These are phyloP conservation scores for Lethenteron reissneri DNA, from an alignment of 2,113 vertebrate species.

Conservation along the genomic window DNA sequence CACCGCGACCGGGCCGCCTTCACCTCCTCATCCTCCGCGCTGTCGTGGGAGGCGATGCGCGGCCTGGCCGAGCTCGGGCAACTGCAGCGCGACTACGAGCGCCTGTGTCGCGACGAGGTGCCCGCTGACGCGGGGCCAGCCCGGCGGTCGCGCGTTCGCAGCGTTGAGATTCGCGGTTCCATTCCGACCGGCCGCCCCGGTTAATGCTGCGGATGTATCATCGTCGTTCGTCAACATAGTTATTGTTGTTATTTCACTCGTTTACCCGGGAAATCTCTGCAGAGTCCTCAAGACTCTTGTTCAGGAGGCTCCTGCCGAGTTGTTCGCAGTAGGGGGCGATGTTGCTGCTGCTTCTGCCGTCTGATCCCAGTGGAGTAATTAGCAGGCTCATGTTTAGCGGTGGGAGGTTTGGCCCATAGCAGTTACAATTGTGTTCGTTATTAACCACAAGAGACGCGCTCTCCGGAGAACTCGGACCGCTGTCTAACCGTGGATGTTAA, in stretches of 20 bases:
- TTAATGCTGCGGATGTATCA: neutral
- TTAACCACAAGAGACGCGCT: too few relatives aligned
- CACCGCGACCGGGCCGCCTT: neutral
- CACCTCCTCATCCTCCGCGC: constrained; percentile 17
- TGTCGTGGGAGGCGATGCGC: constrained; percentile 39
- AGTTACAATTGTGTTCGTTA: too few relatives aligned
- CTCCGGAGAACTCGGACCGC: too few relatives aligned
- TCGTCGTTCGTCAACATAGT: neutral
- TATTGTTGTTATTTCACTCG: neutral
- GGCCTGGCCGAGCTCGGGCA: constrained; percentile 58
- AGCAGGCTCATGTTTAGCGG: too few relatives aligned
- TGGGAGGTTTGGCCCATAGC: too few relatives aligned
- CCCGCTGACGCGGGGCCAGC: constrained; percentile 1
- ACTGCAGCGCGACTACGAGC: constrained; percentile 54
- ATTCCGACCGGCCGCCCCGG: too few relatives aligned
- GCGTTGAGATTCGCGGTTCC: neutral
- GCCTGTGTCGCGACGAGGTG: constrained; percentile 65
- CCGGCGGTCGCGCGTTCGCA: neutral
- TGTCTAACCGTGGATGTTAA: too few relatives aligned
- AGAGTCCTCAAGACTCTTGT: too few relatives aligned
- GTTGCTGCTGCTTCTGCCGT: too few relatives aligned
- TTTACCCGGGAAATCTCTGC: neutral
- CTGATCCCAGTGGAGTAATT: too few relatives aligned
- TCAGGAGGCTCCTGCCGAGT: too few relatives aligned
- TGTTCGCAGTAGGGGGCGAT: too few relatives aligned